Percentiles rank a stretch among this genome's conserved stretches.
These are phyloP conservation scores for Pollimyrus isidori DNA, from an alignment of 2,113 vertebrate species.

Conservation along the genomic window DNA sequence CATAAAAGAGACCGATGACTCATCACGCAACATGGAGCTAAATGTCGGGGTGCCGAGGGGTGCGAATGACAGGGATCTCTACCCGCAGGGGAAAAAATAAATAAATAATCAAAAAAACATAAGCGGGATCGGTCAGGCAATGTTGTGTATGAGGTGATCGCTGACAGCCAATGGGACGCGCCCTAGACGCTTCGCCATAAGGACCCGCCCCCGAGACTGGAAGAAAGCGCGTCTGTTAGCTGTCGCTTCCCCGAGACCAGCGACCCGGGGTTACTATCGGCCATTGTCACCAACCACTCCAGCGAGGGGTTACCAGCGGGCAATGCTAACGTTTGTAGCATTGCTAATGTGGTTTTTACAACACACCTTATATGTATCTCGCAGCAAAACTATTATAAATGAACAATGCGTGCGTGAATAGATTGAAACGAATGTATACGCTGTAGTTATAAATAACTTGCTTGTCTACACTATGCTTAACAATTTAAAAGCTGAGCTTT, in stretches of 20 bases:
- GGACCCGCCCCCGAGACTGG: slow-evolving; percentile 48
- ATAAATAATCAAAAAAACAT: neutral
- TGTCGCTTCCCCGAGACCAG: slow-evolving; percentile 32
- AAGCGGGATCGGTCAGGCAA: slow-evolving; percentile 43
- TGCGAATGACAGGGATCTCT: neutral
- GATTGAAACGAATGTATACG: neutral
- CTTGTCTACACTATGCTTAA: neutral
- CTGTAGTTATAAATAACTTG: neutral
- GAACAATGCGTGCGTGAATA: neutral
- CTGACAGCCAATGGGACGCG: slow-evolving; percentile 74
- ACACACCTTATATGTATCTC: neutral
- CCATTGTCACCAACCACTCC: slow-evolving; percentile 34
- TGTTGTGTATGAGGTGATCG: slow-evolving; percentile 87
- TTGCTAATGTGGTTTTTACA: neutral
- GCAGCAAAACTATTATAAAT: neutral
- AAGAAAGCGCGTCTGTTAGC: slow-evolving; percentile 40
- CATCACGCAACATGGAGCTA: neutral
- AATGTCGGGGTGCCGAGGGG: neutral
- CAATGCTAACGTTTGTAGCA: slow-evolving; percentile 30
- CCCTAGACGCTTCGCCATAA: slow-evolving; percentile 47
- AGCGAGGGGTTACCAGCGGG: slow-evolving; percentile 55
- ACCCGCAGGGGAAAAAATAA: slow-evolving; percentile 4
- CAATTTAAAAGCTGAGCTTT: neutral
- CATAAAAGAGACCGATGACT: neutral
- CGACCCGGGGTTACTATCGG: slow-evolving; percentile 72